These are phyloP conservation scores for Anguilla obscura DNA, from an alignment of 2,797 vertebrate genomes.

Conservation along the genomic window DNA sequence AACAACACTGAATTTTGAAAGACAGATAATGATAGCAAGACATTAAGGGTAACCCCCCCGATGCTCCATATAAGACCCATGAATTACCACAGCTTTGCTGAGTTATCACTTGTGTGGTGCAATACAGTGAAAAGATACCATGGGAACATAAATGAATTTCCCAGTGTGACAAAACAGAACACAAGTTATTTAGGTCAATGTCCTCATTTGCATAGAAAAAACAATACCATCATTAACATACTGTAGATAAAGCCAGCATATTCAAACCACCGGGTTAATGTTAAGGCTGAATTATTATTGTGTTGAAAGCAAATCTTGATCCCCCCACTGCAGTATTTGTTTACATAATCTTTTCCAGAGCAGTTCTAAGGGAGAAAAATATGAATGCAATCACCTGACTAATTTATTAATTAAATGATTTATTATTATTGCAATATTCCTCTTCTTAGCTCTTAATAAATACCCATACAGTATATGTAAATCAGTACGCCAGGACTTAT, in stretches of 20 bases:
- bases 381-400: slow-evolving; percentile 13
- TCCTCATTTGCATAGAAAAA: slow-evolving; percentile 37
- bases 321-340: background rate
- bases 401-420: slow-evolving; percentile 22
- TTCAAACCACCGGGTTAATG: background rate
- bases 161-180: slow-evolving; percentile 27
- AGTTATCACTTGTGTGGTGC: slow-evolving; percentile 1
- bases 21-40: background rate
- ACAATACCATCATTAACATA: slow-evolving; percentile 33
- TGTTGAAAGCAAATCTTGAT: slow-evolving; percentile 9
- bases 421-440: background rate
- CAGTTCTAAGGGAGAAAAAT: background rate
- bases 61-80: background rate
- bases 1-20: background rate
- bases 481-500: background rate
- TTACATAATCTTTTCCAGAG: slow-evolving; percentile 1
- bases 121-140: background rate
- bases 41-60: slow-evolving; percentile 4
- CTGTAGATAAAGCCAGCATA: slow-evolving; percentile 17
- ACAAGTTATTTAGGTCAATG: slow-evolving; percentile 34
- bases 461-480: slow-evolving; percentile 18
- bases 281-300: slow-evolving; percentile 3
- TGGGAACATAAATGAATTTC: slow-evolving; percentile 13
- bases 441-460: slow-evolving; percentile 1
- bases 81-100: background rate